Conservation (phyloP, 1,140 invertebrate species). For the Polyergus mexicanus region DNA sequence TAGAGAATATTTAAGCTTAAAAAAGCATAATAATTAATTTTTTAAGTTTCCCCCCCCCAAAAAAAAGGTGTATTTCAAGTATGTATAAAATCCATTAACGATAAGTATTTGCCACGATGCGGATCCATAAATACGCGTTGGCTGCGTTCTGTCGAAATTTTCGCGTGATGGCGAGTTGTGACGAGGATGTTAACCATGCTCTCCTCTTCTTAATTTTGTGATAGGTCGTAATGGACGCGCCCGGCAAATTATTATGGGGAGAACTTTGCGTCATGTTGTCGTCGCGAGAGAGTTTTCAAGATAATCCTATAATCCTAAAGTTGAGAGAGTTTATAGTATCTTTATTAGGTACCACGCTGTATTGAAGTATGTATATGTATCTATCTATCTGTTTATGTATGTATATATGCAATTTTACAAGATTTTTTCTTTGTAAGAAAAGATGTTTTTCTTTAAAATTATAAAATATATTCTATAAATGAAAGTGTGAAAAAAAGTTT, state of each 20-base stretch:
- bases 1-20: too few species aligned
- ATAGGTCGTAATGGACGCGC: slow-evolving; percentile 77
- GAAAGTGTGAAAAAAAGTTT: not conserved
- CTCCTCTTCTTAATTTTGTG: slow-evolving; percentile 78
- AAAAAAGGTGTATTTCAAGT: too few species aligned
- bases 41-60: too few species aligned
- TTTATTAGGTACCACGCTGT: slow-evolving; percentile 77
- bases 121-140: slow-evolving; percentile 16
- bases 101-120: not conserved
- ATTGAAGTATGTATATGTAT: not conserved
- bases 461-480: too few species aligned
- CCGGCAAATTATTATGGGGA: slow-evolving; percentile 79
- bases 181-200: not conserved
- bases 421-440: too few species aligned
- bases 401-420: not conserved
- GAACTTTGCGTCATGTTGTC: slow-evolving; percentile 66
- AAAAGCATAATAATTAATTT: too few species aligned
- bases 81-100: not conserved
- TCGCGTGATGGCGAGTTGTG: not conserved
- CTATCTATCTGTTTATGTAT: not conserved
- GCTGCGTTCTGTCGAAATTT: slow-evolving; percentile 6
- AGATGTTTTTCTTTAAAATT: too few species aligned
- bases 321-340: slow-evolving; percentile 22
- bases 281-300: slow-evolving; percentile 72
- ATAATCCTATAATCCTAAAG: slow-evolving; percentile 63